phyloP scores from a whole-genome alignment of 2,797 vertebrate genomes.

The Garrulus glandarius region DNA sequence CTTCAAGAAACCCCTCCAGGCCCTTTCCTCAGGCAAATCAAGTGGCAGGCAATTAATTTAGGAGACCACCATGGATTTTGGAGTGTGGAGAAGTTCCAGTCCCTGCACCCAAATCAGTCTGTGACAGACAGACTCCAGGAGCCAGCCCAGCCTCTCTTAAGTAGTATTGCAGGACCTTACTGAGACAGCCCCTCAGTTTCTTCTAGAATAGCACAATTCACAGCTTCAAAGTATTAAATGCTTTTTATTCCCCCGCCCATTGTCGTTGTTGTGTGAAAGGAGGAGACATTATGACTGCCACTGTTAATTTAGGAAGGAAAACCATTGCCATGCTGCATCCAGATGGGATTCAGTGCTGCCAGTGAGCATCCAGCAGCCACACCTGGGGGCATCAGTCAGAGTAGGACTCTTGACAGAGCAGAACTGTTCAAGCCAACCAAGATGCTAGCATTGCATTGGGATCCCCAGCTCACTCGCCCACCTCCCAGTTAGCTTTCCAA shows the following conservation, averaged over 20 bases:
- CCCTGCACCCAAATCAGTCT: neutral
- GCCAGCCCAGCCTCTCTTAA: neutral
- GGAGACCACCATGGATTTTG: neutral
- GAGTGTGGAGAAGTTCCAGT: neutral
- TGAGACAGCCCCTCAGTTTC: neutral
- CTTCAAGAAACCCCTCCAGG: slow-evolving; percentile 8
- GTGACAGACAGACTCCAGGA: neutral
- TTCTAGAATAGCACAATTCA: neutral
- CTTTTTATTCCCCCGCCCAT: neutral
- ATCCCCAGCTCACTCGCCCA: neutral
- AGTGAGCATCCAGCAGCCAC: neutral
- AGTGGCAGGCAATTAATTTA: neutral
- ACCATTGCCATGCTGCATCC: neutral
- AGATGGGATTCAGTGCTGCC: neutral
- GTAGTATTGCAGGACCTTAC: neutral
- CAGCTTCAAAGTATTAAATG: neutral
- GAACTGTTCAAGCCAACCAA: neutral
- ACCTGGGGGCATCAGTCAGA: neutral
- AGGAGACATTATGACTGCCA: neutral
- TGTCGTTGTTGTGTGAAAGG: neutral
- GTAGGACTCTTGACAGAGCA: neutral
- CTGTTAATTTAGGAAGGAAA: neutral
- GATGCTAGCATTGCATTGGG: fast-evolving
- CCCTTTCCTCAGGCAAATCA: neutral
- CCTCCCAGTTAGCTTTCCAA: neutral